Conservation (phyloP, 2,888 invertebrate species). For the Sphinx pinastri region DNA sequence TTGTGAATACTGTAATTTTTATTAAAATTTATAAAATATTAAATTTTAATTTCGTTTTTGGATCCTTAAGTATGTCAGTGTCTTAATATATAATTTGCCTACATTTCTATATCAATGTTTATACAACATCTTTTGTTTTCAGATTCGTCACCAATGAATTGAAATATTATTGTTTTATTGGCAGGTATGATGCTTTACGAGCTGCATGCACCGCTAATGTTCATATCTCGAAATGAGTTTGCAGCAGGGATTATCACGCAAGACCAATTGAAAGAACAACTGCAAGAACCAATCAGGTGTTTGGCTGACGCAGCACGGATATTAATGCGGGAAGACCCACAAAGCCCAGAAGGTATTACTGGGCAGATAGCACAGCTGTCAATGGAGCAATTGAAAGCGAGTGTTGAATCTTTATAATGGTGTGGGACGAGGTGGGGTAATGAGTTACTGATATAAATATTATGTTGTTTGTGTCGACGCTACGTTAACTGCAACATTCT, state of each 20-base stretch:
- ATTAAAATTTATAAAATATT: too few relatives aligned
- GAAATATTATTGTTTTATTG: slow-evolving; percentile 3
- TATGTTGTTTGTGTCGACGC: too few relatives aligned
- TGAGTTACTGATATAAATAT: too few relatives aligned
- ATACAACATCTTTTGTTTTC: too few relatives aligned
- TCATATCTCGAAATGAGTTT: slow-evolving; percentile 87
- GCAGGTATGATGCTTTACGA: slow-evolving; percentile 91
- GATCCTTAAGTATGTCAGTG: too few relatives aligned
- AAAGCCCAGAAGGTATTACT: slow-evolving; percentile 86
- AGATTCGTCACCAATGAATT: too few relatives aligned
- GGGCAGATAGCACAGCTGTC: slow-evolving; percentile 84
- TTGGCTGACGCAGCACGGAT: slow-evolving; percentile 87
- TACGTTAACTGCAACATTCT: too few relatives aligned
- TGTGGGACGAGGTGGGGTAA: not conserved
- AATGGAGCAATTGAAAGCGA: slow-evolving; percentile 69
- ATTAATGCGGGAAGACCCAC: slow-evolving; percentile 86
- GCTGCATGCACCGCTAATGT: slow-evolving; percentile 90
- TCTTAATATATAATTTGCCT: too few relatives aligned
- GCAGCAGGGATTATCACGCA: slow-evolving; percentile 83
- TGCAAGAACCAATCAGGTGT: slow-evolving; percentile 86
- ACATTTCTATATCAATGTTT: too few relatives aligned
- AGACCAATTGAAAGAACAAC: slow-evolving; percentile 84
- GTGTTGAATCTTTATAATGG: slow-evolving; percentile 63
- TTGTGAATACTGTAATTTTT: too few relatives aligned
- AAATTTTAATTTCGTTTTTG: too few relatives aligned